Evolutionary conservation across 1,140 invertebrate genomes (phyloP), one percentile per base, ranked within the genome.

Genomic region (Cherax destructor): DNA sequence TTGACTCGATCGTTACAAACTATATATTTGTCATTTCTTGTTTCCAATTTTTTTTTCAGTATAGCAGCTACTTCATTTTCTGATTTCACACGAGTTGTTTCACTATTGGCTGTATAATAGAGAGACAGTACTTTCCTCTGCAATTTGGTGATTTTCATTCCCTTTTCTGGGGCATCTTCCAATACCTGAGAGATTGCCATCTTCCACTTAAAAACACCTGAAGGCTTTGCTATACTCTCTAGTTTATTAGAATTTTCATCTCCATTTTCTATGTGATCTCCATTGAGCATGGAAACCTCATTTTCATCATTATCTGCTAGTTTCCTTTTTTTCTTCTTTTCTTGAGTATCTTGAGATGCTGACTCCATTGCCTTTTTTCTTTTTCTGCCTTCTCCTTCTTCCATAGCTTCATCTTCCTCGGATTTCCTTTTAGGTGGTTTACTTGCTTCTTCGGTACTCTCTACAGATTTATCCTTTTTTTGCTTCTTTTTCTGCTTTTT

Each of bases 301-400:
- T 81, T 30, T 49, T 81, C 79, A 59, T 59, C 21, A 5, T n/a
- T 6, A 81, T 59, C n/a, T 3, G 6, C 13, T 30, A 2, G 52
- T 24, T 81, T 81, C 30, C n/a, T 56, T 16, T 81, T 81, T 81
- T 81, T 81, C 79, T 81, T 81, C 18, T 81, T 81, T 41, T 69
- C 21, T 56, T 56, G 52, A 13, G 9, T 10, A 56, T 81, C 79
- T 81, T 47, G 21, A 59, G 50, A 24, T 52, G 52, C 52, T 81
- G 56, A 21, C 7, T 56, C 79, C 11, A 6, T 13, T 13, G 11
- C 5, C 18, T 41, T 56, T 50, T 30, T 81, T 81, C 59, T 80
- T 50, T 80, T 59, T 52, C 24, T 56, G n/a, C 24, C 18, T 47
- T 81, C 52, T 59, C 59, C 59, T 56, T 21, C n/a, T 30, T 56